Evolutionary conservation across 2,113 vertebrate genomes (phyloP).

Genomic region (Athene noctua): DNA sequence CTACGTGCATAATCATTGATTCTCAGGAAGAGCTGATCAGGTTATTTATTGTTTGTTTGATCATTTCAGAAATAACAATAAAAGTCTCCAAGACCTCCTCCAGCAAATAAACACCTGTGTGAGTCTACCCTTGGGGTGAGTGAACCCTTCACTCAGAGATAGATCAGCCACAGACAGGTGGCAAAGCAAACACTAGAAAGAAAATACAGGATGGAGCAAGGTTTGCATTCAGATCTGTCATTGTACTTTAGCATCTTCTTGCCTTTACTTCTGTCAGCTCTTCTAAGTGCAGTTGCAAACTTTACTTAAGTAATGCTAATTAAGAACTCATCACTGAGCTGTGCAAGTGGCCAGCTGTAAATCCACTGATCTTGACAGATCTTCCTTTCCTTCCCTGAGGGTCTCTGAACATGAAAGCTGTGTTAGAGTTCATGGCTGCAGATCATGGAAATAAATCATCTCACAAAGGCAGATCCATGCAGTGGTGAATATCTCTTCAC

Average conservation of each 20-base stretch:
- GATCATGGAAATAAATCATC: neutral
- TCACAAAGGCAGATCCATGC: neutral
- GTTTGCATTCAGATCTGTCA: neutral
- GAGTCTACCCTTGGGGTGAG: neutral
- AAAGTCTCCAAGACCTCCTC: accelerated
- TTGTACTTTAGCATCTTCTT: neutral
- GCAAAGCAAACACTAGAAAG: neutral
- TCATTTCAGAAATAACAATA: neutral
- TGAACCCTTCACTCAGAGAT: neutral
- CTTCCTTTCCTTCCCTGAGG: neutral
- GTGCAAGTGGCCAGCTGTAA: neutral
- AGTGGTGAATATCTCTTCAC: neutral
- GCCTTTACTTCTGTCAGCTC: neutral
- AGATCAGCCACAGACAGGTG: neutral
- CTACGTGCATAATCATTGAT: neutral
- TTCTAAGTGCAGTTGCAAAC: neutral
- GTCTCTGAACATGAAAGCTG: neutral
- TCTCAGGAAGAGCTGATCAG: neutral
- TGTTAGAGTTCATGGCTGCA: neutral
- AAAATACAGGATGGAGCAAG: neutral
- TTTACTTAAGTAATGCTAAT: neutral
- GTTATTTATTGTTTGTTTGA: neutral
- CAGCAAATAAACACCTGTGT: neutral
- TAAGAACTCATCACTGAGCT: neutral
- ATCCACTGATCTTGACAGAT: neutral